Base-by-base conservation (phyloP, 2,888 invertebrate genomes). In the Synanthedon vespiformis region DNA sequence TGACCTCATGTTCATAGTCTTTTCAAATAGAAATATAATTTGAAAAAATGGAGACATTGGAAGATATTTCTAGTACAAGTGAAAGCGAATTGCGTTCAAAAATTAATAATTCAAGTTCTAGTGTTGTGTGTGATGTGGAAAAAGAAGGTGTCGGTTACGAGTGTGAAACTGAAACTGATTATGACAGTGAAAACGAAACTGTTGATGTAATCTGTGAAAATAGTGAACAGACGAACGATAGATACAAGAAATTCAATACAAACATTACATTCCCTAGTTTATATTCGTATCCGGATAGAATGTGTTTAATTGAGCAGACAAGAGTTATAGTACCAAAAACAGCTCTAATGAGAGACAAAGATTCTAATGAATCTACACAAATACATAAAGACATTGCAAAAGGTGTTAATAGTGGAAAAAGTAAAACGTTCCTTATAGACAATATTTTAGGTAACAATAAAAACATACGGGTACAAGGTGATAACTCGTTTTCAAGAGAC, bases 341-440 rank as follows among this genome's bases (percentile, higher is more conserved):
- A 64, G 59, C 61, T n/a, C 56, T 71, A 18, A 60, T 65, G 12
- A 71, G 64, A 60, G 60, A 62, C 10, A 74, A 68, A 60, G 64
- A 64, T 53, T 63, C 56, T 48, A 72, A 60, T 68, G 65, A 67
- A 53, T 60, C 62, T 41, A 56, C 67, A 0, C 68, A 65, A n/a
- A 67, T 58, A 68, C 56, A 61, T 52, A 75, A 71, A 59, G 67
- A 69, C 47, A 54, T 64, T 50, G 44, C 61, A 54, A 67, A 55
- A 52, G 62, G 61, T 62, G 57, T 58, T 13, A 63, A 72, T 41
- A 74, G 72, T 55, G 68, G 71, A 49, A 84, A 74, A 68, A 83
- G 85, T 61, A 89, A 87, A 73, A 89, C 88, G 34, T 89, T 89
- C 71, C 77, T 89, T 10, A 89, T 89, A 58, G 89, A 89, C 64